Base-by-base conservation (phyloP, 2,113 vertebrate species). In the Pseudolaguvia tuberculata region DNA sequence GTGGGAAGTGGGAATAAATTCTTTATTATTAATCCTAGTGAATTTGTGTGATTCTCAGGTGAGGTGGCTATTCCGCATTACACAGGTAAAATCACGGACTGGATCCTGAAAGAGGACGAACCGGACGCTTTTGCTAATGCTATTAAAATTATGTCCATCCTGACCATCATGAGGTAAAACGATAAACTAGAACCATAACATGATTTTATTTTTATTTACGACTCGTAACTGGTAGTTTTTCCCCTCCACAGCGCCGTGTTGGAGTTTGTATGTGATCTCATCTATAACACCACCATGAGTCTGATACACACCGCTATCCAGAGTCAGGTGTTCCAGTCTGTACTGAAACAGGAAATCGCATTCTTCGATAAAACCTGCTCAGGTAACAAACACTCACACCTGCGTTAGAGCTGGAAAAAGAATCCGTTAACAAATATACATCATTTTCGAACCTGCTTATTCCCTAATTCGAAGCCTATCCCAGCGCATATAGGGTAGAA, bases 21-120 rank as follows among this genome's bases (percentile, higher is more conserved):
- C 1, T 6, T 42, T 8, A 42, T 9, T 42, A 8, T 8, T 42
- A 42, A 42, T 42, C 4, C 8, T 17, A 25, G 12, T 17, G 45
- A 8, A 47, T 71, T 18, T 4, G 27, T 13, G 1, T 31, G 5
- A 18, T n/a, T 39, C 53, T 55, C 84, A 92, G 91, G 91, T 70
- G 91, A 93, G 86, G 92, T 92, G 90, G 89, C 90, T 0, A 77
- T 92, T 27, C 92, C 91, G 31, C 83, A 84, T 62, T 93, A 92
- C 86, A 91, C 90, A 0, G 92, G 92, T 1, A 86, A 83, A 0
- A 85, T 93, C 79, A 87, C 91, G 0, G 90, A 92, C 82, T 92
- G 91, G 91, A 90, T 93, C 82, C 81, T 83, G 63, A 91, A 90
- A 0, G 84, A 91, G 67, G 86, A 88, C 1, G 75, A 82, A 1